Evolutionary conservation across 2,888 invertebrate species (phyloP).

Genomic region (Dicyrtomina minuta): DNA sequence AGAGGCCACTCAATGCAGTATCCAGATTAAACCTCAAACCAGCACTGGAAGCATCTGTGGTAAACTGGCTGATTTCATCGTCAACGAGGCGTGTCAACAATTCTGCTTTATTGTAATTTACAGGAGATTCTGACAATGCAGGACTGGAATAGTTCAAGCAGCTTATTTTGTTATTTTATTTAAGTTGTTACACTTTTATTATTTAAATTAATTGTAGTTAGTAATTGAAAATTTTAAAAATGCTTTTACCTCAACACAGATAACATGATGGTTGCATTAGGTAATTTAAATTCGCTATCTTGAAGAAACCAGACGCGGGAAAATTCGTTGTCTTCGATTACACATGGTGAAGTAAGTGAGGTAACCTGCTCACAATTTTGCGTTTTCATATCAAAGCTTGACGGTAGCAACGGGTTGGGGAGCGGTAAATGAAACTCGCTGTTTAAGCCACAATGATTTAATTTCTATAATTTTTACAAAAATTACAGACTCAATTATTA

Average conservation of each 20-base stretch:
- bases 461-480: conserved; percentile 64
- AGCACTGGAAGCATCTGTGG: conserved; percentile 88
- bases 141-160: background rate
- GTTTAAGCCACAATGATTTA: conserved; percentile 62
- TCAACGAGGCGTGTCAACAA: conserved; percentile 79
- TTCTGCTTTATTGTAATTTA: conserved; percentile 76
- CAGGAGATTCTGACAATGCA: conserved; percentile 79
- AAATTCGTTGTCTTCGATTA: conserved; percentile 76
- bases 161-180: no score
- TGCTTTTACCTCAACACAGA: conserved; percentile 69
- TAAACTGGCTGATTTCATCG: conserved; percentile 87
- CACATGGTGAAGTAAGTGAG: conserved; percentile 39
- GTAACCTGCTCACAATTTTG: no score
- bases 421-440: conserved; percentile 72
- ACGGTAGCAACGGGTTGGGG: conserved; percentile 89
- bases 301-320: conserved; percentile 90
- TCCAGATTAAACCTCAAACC: conserved; percentile 62
- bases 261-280: conserved; percentile 79
- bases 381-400: conserved; percentile 70
- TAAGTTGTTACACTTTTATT: background rate
- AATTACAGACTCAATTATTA: conserved; percentile 44
- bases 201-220: background rate
- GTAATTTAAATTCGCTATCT: conserved; percentile 84
- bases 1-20: background rate
- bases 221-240: background rate